These are phyloP conservation scores for Busseola fusca DNA, from an alignment of 2,888 invertebrate species.

Conservation along the genomic window DNA sequence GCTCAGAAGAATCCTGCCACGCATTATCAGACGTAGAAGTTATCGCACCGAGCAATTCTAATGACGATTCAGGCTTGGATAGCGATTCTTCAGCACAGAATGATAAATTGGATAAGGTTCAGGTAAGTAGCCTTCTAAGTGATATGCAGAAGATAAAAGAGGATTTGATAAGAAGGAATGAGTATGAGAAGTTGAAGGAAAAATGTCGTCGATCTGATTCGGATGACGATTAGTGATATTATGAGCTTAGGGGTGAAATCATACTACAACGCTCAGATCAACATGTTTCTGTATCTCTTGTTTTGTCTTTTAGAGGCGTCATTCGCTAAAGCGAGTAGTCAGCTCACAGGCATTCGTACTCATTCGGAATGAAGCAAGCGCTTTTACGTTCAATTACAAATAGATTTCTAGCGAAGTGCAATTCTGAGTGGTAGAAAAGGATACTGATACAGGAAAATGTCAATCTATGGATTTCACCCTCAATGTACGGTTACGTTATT, in stretches of 20 bases:
- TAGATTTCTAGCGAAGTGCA: not conserved
- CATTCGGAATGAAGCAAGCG: not conserved
- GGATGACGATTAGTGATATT: conserved; percentile 70
- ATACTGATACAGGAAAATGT: not conserved
- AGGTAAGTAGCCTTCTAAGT: conserved; percentile 80
- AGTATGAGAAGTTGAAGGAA: conserved; percentile 83
- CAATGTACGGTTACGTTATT: conserved; percentile 1
- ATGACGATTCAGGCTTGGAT: conserved; percentile 81
- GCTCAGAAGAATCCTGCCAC: conserved; percentile 73
- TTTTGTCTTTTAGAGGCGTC: not conserved
- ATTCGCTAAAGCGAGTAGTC: not conserved
- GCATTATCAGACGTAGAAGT: conserved; percentile 71
- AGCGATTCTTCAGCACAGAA: conserved; percentile 71
- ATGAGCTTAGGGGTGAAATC: not conserved
- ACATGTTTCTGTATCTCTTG: not conserved
- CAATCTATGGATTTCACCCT: conserved; percentile 1
- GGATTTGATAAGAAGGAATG: conserved; percentile 80
- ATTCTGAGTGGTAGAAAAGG: not conserved
- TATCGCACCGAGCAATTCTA: conserved; percentile 57
- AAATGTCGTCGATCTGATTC: conserved; percentile 76
- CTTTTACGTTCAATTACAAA: not conserved
- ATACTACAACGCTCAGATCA: not conserved
- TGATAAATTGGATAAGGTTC: conserved; percentile 73
- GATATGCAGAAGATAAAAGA: conserved; percentile 84
- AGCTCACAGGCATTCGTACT: not conserved